Conservation (phyloP, 2,888 invertebrate species). For the Halocaridina rubra region DNA sequence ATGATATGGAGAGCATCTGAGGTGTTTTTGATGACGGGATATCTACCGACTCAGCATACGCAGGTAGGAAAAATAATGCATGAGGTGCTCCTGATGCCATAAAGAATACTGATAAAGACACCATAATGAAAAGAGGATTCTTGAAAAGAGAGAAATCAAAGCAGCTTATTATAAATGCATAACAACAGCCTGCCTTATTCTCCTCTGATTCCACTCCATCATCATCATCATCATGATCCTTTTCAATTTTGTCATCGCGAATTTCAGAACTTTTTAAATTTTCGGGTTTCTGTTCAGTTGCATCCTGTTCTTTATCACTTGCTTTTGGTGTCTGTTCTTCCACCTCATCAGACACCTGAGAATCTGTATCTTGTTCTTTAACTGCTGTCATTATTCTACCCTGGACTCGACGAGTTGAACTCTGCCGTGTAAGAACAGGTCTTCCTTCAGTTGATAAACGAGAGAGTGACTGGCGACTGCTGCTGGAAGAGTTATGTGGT, state of each 20-base stretch:
- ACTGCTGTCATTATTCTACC: constrained; percentile 36
- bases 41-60: constrained; percentile 78
- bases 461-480: background rate
- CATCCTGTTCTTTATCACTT: background rate
- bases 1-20: constrained; percentile 80
- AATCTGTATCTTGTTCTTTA: background rate
- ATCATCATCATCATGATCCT: constrained; percentile 56
- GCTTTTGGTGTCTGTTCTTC: background rate
- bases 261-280: background rate
- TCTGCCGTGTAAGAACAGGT: constrained; percentile 3
- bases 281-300: background rate
- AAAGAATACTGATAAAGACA: constrained; percentile 79
- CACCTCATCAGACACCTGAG: background rate
- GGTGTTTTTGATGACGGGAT: constrained; percentile 75
- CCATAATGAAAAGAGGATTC: constrained; percentile 78
- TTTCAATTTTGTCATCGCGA: constrained; percentile 49
- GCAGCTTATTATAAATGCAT: constrained; percentile 68
- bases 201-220: constrained; percentile 35
- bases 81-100: constrained; percentile 84
- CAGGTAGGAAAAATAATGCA: constrained; percentile 80
- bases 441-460: background rate
- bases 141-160: constrained; percentile 77
- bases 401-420: constrained; percentile 23
- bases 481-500: background rate
- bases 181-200: background rate